Evolutionary conservation across 2,113 vertebrate species (phyloP).

Genomic region (Ellobius talpinus): DNA sequence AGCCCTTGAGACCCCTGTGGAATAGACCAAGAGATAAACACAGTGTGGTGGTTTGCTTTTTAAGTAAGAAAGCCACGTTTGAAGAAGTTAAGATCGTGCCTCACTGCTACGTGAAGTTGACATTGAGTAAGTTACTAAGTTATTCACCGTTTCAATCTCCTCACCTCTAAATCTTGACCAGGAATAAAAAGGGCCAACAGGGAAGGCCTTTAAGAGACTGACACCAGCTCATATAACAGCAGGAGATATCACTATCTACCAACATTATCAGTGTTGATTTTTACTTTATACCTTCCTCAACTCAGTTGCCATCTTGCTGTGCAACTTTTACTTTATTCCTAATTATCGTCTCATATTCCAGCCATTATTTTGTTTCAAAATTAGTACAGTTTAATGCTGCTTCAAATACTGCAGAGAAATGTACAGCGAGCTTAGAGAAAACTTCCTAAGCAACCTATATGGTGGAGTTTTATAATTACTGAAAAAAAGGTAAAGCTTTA

Average conservation of each 20-base stretch:
- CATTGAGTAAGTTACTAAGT: not conserved
- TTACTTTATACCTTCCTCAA: not conserved
- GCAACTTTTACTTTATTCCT: not conserved
- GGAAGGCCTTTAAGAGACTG: not conserved
- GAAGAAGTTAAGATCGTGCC: not conserved
- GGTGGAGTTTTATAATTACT: not conserved
- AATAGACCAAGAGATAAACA: not conserved
- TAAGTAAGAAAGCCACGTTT: not conserved
- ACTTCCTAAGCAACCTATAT: constrained; percentile 24
- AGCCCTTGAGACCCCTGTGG: not conserved
- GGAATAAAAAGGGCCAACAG: not conserved
- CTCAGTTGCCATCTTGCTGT: constrained; percentile 4
- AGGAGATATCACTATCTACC: not conserved
- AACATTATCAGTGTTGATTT: not conserved
- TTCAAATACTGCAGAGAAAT: constrained; percentile 31
- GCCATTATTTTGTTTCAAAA: not conserved
- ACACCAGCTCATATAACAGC: not conserved
- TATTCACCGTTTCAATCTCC: not conserved
- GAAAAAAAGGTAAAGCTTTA: constrained; percentile 19
- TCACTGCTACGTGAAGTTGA: not conserved
- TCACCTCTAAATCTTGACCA: not conserved
- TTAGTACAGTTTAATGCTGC: not conserved
- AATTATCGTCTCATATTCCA: not conserved
- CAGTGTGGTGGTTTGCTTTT: not conserved
- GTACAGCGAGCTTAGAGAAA: not conserved